Conservation (phyloP, 2,888 invertebrate species). For the Clunio marinus region DNA sequence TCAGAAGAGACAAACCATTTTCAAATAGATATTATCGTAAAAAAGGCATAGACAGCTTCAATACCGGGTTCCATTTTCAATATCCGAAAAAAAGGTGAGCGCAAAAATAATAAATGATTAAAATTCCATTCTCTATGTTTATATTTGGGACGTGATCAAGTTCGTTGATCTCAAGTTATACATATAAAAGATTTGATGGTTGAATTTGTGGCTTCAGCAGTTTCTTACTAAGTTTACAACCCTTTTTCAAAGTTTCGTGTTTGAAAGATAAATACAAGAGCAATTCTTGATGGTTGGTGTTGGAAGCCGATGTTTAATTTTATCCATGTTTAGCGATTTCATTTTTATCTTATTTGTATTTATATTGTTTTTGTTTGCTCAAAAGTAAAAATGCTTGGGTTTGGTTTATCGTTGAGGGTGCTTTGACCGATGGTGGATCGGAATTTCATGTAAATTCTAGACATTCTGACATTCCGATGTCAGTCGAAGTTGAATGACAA, state of each 20-base stretch:
- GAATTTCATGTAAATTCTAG: not conserved
- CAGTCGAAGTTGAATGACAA: not conserved
- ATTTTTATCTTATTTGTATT: not conserved
- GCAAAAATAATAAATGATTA: slow-evolving; percentile 24
- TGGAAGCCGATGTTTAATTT: not conserved
- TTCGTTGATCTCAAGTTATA: not conserved
- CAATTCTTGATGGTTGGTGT: too few species aligned
- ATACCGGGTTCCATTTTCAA: not conserved
- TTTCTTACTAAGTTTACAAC: not conserved
- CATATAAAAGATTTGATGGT: not conserved
- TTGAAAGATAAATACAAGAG: not conserved
- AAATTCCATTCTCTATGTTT: slow-evolving; percentile 14
- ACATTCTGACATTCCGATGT: not conserved
- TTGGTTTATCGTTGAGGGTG: not conserved
- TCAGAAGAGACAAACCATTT: slow-evolving; percentile 6
- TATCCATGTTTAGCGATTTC: not conserved
- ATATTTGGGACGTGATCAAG: not conserved
- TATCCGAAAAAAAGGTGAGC: not conserved
- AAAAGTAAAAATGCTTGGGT: too few species aligned
- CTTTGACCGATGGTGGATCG: not conserved
- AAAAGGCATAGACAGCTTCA: not conserved
- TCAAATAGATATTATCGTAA: not conserved
- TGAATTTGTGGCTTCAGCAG: slow-evolving; percentile 2
- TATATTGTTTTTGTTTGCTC: not conserved
- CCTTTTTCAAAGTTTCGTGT: not conserved